Conservation (phyloP, 1,140 invertebrate genomes). For the Hirudo medicinalis region DNA sequence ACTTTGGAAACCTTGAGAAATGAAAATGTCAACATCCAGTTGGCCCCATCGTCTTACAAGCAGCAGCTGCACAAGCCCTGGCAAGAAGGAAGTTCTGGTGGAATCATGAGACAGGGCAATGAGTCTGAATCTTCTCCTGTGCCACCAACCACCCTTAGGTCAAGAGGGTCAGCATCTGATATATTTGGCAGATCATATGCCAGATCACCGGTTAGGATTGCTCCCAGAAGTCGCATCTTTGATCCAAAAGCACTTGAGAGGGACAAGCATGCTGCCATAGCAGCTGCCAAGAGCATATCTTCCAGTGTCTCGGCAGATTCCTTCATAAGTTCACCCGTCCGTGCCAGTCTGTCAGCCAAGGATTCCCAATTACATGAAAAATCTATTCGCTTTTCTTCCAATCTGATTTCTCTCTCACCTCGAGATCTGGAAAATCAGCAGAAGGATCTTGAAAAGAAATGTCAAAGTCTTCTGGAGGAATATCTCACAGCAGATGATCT, state of each 20-base stretch:
- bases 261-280: constrained; percentile 7
- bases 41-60: too few relatives aligned
- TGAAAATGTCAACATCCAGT: too few relatives aligned
- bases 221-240: constrained; percentile 1
- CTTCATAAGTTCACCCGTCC: background rate
- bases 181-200: background rate
- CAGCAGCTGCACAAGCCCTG: too few relatives aligned
- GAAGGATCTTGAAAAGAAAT: constrained; percentile 7
- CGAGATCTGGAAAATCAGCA: background rate
- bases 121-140: background rate
- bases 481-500: background rate
- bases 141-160: background rate
- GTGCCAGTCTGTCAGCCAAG: background rate
- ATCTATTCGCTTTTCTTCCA: background rate
- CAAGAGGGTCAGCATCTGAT: background rate
- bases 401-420: background rate
- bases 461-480: background rate
- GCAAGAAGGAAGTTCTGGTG: too few relatives aligned
- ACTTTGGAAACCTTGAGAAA: too few relatives aligned
- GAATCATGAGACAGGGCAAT: too few relatives aligned
- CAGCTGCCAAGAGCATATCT: constrained; percentile 5
- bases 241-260: constrained; percentile 3
- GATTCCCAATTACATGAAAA: background rate
- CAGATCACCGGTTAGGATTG: background rate
- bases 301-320: constrained; percentile 1